Conservation (phyloP, 2,888 invertebrate species). For the Agelastica alni region DNA sequence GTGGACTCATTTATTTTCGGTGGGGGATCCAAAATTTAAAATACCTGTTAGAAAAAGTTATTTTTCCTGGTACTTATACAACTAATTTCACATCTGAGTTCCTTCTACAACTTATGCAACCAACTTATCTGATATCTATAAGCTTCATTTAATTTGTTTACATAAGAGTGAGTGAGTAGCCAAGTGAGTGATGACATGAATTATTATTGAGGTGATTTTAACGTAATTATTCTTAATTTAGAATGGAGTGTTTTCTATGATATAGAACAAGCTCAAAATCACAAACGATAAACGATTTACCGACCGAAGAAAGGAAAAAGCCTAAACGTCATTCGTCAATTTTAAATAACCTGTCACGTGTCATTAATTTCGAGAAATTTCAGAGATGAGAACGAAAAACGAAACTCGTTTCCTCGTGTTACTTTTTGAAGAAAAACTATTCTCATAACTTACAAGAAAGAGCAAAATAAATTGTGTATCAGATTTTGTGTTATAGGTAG, state of each 20-base stretch:
- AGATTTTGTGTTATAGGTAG: slow-evolving; percentile 1
- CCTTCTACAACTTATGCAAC: not conserved
- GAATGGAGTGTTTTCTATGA: too few relatives aligned
- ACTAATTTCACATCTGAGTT: not conserved
- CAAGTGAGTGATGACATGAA: too few relatives aligned
- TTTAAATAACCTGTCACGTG: not conserved
- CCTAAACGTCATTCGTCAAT: too few relatives aligned
- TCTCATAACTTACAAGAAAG: not conserved
- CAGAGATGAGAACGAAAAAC: slow-evolving; percentile 9
- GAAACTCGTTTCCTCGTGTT: slow-evolving; percentile 13
- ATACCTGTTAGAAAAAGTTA: too few relatives aligned
- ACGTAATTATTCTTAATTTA: too few relatives aligned
- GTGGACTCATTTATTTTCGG: not conserved
- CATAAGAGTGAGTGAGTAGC: too few relatives aligned
- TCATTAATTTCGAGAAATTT: not conserved
- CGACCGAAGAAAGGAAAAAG: too few relatives aligned
- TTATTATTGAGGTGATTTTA: too few relatives aligned
- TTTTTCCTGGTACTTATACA: not conserved
- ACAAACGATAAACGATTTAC: too few relatives aligned
- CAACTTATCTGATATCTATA: not conserved
- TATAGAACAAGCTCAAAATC: too few relatives aligned
- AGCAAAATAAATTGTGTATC: not conserved
- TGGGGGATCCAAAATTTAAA: not conserved
- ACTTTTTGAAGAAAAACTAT: slow-evolving; percentile 4
- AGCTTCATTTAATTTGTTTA: too few relatives aligned